Evolutionary conservation across 2,888 invertebrate genomes (phyloP).

Genomic region (Papilio elwesi): DNA sequence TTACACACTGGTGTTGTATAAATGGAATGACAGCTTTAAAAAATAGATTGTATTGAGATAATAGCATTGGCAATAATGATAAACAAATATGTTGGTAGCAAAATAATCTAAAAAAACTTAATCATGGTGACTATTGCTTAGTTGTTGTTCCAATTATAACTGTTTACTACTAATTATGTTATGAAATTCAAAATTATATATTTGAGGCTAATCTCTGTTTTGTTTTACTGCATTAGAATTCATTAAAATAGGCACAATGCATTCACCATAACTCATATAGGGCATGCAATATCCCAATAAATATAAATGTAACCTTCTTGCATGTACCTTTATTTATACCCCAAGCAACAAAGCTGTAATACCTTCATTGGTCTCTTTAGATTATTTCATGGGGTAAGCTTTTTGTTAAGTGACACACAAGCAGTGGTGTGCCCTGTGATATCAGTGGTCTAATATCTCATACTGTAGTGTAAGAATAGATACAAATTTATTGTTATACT

Average conservation of each 20-base stretch:
- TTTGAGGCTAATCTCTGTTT: too few relatives aligned
- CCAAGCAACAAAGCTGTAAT: not conserved
- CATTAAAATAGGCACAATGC: too few relatives aligned
- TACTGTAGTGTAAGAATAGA: too few relatives aligned
- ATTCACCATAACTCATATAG: too few relatives aligned
- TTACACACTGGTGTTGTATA: not conserved
- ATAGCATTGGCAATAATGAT: not conserved
- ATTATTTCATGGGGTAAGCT: not conserved
- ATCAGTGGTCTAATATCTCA: too few relatives aligned
- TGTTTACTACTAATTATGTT: not conserved
- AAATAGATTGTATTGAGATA: not conserved
- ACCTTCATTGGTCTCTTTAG: not conserved
- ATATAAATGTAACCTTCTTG: too few relatives aligned
- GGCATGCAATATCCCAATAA: too few relatives aligned
- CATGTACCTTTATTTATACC: not conserved
- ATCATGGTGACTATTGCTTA: not conserved
- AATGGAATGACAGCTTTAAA: not conserved
- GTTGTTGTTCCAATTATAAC: not conserved
- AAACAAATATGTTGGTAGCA: not conserved
- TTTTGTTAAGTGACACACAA: not conserved
- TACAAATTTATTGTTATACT: not conserved
- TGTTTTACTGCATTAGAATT: too few relatives aligned
- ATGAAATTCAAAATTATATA: not conserved
- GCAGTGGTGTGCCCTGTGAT: too few relatives aligned
- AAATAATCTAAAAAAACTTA: not conserved